These are phyloP conservation scores for Matsumyia berberina DNA, from an alignment of 2,888 invertebrate genomes.

Conservation along the genomic window DNA sequence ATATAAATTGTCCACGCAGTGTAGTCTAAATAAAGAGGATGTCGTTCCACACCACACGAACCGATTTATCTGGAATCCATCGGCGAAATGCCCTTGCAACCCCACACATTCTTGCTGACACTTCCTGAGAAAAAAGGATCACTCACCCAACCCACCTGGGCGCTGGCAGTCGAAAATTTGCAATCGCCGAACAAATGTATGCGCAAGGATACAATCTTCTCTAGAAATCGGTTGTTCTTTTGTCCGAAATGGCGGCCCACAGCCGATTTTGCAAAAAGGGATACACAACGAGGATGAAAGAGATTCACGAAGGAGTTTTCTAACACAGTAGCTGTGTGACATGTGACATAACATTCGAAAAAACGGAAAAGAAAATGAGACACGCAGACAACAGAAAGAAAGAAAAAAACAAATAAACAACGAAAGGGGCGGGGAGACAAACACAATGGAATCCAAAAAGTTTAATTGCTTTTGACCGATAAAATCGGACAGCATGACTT, in stretches of 20 bases:
- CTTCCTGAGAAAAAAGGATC: constrained; percentile 54
- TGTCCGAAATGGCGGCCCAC: neutral
- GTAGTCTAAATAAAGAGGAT: constrained; percentile 53
- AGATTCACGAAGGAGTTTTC: neutral
- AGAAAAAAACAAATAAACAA: neutral
- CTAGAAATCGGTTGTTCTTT: constrained; percentile 21
- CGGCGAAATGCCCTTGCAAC: constrained; percentile 14
- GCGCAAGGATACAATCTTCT: constrained; percentile 50
- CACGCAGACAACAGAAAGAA: constrained; percentile 5
- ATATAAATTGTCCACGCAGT: constrained; percentile 51
- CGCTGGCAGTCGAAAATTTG: constrained; percentile 48
- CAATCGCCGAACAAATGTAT: constrained; percentile 60
- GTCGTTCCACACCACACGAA: constrained; percentile 5
- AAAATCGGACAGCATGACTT: constrained; percentile 9
- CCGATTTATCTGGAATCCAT: constrained; percentile 40
- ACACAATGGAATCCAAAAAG: constrained; percentile 4
- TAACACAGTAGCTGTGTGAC: constrained; percentile 19
- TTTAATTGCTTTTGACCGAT: neutral
- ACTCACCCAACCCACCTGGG: constrained; percentile 52
- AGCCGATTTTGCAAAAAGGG: too few relatives aligned
- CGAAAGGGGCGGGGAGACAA: neutral
- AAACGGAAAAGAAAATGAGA: neutral
- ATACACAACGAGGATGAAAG: neutral
- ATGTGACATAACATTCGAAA: constrained; percentile 1
- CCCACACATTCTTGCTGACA: constrained; percentile 8